Percentiles rank a stretch among this genome's conserved stretches.
Conservation (phyloP, 2,888 invertebrate species). For the Athalia circularis region DNA sequence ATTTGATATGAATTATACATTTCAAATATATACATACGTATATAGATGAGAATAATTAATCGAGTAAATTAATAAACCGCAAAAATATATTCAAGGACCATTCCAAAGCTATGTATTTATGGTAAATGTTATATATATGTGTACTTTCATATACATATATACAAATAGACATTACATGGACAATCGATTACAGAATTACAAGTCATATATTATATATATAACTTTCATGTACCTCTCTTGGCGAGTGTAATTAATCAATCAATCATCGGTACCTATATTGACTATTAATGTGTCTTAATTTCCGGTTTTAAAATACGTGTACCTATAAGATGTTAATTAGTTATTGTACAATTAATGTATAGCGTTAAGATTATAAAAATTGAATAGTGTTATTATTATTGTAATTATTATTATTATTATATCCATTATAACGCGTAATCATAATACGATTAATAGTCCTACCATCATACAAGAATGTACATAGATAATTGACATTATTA, state of each 20-base stretch:
- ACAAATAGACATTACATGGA: constrained; percentile 15
- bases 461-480: constrained; percentile 55
- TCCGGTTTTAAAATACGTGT: constrained; percentile 12
- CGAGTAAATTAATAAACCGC: not conserved
- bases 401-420: constrained; percentile 45
- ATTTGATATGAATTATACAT: constrained; percentile 25
- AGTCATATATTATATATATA: not conserved
- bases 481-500: constrained; percentile 60
- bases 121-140: constrained; percentile 1
- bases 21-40: no score
- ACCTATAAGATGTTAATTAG: not conserved
- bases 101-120: not conserved
- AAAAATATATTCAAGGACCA: constrained; percentile 28
- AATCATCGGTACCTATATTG: constrained; percentile 36
- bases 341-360: constrained; percentile 13
- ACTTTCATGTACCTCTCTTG: not conserved
- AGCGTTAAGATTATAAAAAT: constrained; percentile 44
- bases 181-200: not conserved
- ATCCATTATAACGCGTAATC: constrained; percentile 43
- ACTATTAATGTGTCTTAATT: constrained; percentile 40
- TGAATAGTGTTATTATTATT: not conserved
- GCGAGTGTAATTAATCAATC: constrained; percentile 15
- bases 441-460: constrained; percentile 45
- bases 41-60: not conserved
- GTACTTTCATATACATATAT: not conserved